phyloP scores from a whole-genome alignment of 1,140 invertebrate species.

The Drosophila sturtevanti region DNA sequence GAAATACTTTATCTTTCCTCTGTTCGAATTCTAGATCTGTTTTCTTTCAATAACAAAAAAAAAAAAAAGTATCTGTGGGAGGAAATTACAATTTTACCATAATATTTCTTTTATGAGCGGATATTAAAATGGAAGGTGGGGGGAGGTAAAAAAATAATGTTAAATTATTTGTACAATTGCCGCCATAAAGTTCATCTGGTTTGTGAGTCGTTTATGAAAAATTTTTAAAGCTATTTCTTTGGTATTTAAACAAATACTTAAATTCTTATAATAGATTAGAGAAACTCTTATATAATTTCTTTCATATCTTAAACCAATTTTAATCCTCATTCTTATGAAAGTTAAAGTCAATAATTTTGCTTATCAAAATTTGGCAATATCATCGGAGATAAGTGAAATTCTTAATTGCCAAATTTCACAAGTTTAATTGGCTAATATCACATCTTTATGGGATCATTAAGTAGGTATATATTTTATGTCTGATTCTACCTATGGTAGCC shows the following conservation, averaged over 20 bases:
- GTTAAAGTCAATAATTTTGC: too few species aligned
- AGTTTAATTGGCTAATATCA: not conserved
- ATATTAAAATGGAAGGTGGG: not conserved
- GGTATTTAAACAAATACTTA: too few species aligned
- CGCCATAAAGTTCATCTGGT: too few species aligned
- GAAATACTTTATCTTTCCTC: constrained; percentile 29
- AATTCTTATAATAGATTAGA: too few species aligned
- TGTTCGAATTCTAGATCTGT: constrained; percentile 26
- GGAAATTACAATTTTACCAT: constrained; percentile 7
- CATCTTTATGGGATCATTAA: too few species aligned
- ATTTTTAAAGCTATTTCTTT: too few species aligned
- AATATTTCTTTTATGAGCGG: not conserved
- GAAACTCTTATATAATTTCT: too few species aligned
- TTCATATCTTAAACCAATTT: too few species aligned
- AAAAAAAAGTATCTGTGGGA: too few species aligned
- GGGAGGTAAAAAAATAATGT: not conserved
- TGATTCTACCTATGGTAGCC: not conserved
- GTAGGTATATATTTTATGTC: not conserved
- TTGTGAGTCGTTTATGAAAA: too few species aligned
- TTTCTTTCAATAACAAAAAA: constrained; percentile 26
- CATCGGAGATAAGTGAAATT: not conserved
- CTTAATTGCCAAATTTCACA: not conserved
- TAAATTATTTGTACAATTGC: not conserved
- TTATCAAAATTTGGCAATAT: not conserved
- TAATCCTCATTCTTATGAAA: too few species aligned